Evolutionary conservation across 2,113 vertebrate genomes (phyloP).

Genomic region (Noturus placidus): DNA sequence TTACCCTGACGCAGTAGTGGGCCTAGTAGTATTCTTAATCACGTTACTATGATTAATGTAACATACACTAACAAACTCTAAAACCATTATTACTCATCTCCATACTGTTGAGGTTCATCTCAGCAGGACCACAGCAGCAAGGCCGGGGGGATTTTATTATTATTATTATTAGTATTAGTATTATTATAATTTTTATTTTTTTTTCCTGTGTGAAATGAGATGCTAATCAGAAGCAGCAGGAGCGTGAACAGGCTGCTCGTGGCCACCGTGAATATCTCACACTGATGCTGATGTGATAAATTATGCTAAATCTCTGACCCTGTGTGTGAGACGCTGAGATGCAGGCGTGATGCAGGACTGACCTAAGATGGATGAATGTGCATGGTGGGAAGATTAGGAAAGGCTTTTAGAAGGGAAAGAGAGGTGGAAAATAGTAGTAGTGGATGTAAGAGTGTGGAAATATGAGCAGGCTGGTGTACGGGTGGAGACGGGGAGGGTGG

Average conservation of each 20-base stretch:
- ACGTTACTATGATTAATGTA: neutral
- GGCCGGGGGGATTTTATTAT: neutral
- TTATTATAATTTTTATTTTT: neutral
- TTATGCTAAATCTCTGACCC: slow-evolving; percentile 61
- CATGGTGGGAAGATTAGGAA: neutral
- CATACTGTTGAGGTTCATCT: neutral
- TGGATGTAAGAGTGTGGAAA: neutral
- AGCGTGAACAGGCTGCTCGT: slow-evolving; percentile 55
- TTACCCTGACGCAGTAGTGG: neutral
- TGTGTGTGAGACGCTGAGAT: slow-evolving; percentile 34
- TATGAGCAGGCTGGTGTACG: slow-evolving; percentile 36
- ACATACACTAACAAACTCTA: neutral
- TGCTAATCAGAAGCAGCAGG: slow-evolving; percentile 61
- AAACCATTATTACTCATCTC: slow-evolving; percentile 14
- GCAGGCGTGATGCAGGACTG: neutral
- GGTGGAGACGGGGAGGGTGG: slow-evolving; percentile 11
- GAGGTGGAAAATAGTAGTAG: neutral
- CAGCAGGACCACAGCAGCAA: neutral
- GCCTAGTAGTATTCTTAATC: neutral
- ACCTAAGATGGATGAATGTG: neutral
- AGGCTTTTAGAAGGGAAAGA: neutral
- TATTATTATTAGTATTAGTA: neutral
- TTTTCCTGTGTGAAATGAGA: slow-evolving; percentile 55
- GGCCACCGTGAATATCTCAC: slow-evolving; percentile 55
- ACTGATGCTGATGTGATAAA: slow-evolving; percentile 59